Percentiles rank a stretch among this genome's conserved stretches.
These are phyloP conservation scores for Hippocampus guttulatus DNA, from an alignment of 2,113 vertebrate genomes.

Conservation along the genomic window DNA sequence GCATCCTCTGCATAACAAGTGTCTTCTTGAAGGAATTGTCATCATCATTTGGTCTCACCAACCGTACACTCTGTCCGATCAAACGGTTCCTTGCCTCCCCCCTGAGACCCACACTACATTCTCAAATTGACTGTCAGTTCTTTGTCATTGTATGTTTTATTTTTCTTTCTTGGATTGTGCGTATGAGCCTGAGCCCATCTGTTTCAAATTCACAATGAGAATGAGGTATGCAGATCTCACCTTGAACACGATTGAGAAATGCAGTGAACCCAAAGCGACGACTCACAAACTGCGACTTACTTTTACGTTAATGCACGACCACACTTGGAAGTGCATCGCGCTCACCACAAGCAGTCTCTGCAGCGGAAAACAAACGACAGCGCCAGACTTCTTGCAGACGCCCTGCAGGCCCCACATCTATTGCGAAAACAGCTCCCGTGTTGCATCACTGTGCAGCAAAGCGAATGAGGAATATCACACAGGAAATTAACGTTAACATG, in stretches of 20 bases:
- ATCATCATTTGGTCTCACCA: not conserved
- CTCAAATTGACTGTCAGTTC: not conserved
- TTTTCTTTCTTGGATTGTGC: not conserved
- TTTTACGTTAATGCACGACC: not conserved
- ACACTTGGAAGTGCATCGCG: not conserved
- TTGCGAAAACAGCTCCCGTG: slow-evolving; percentile 51
- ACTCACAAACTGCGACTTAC: too few relatives aligned
- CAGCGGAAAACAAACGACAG: slow-evolving; percentile 32
- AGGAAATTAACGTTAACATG: slow-evolving; percentile 43
- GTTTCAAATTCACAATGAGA: not conserved
- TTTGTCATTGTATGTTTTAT: not conserved
- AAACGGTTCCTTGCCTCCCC: too few relatives aligned
- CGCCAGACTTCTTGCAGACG: slow-evolving; percentile 35
- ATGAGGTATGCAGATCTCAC: not conserved
- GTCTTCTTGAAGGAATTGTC: not conserved
- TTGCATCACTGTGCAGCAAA: slow-evolving; percentile 59
- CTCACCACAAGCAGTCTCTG: slow-evolving; percentile 24
- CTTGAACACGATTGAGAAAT: not conserved
- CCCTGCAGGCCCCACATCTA: slow-evolving; percentile 29
- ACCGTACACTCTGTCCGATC: not conserved
- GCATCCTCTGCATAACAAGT: not conserved
- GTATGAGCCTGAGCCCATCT: not conserved
- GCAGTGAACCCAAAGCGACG: not conserved
- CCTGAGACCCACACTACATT: not conserved
- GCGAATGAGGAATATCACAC: slow-evolving; percentile 41